A percentile compares a stretch with the other conserved stretches of the same genome.
These are phyloP conservation scores for Catostomus latipinnis DNA, from an alignment of 2,797 vertebrate genomes.

Conservation along the genomic window DNA sequence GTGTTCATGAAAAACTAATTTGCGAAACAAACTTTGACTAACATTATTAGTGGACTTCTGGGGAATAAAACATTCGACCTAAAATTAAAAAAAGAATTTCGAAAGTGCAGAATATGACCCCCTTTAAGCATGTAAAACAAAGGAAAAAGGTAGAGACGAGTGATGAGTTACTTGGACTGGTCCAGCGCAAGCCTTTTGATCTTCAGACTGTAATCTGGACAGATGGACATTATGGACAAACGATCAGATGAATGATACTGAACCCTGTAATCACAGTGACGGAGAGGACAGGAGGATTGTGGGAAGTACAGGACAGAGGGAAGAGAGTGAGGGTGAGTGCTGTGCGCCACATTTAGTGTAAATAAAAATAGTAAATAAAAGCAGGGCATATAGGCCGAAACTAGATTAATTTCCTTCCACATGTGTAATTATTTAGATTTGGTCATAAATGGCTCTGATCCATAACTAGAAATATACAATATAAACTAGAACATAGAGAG, in stretches of 20 bases:
- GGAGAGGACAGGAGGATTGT: constrained; percentile 23
- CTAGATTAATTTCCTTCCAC: no score
- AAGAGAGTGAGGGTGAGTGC: constrained; percentile 15
- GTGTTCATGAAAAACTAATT: not conserved
- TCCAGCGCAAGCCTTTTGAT: constrained; percentile 76
- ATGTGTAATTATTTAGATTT: no score
- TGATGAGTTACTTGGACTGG: constrained; percentile 74
- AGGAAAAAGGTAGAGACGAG: constrained; percentile 22
- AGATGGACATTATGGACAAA: constrained; percentile 79
- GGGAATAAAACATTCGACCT: no score
- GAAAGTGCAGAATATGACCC: no score
- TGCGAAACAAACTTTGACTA: not conserved
- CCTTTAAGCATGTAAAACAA: constrained; percentile 6
- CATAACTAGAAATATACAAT: no score
- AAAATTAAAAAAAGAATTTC: no score
- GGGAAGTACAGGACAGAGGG: constrained; percentile 17
- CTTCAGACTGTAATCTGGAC: constrained; percentile 82
- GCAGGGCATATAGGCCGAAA: no score
- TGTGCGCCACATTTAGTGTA: not conserved
- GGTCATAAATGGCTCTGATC: no score
- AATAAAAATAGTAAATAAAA: no score
- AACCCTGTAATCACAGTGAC: constrained; percentile 66
- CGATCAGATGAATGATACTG: constrained; percentile 77
- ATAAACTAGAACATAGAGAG: no score
- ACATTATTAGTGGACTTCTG: no score